Evolutionary conservation across 2,888 invertebrate genomes (phyloP).

Genomic region (Myathropa florea): DNA sequence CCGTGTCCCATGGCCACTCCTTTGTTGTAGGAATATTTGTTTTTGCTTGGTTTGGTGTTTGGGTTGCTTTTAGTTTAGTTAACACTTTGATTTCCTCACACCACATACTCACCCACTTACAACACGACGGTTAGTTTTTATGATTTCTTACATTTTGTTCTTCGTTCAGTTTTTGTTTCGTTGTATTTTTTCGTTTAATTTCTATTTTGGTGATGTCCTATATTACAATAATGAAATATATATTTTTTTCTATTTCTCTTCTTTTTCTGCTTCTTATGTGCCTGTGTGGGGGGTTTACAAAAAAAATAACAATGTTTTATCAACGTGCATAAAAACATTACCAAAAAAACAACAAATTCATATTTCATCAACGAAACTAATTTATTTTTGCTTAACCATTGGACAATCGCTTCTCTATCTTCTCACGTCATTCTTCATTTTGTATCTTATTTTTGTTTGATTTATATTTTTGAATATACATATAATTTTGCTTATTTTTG

Average conservation of each 20-base stretch:
- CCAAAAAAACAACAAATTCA: conserved; percentile 19
- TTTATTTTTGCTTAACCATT: conserved; percentile 46
- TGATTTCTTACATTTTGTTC: conserved; percentile 14
- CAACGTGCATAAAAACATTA: conserved; percentile 65
- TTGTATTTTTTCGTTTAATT: conserved; percentile 42
- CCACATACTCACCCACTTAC: conserved; percentile 31
- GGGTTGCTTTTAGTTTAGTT: conserved; percentile 20
- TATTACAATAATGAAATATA: conserved; percentile 69
- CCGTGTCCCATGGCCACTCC: not conserved
- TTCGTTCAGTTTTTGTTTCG: not conserved
- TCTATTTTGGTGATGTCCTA: conserved; percentile 70
- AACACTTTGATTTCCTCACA: conserved; percentile 33
- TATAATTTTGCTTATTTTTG: conserved; percentile 23
- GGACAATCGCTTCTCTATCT: conserved; percentile 37
- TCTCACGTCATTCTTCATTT: conserved; percentile 29
- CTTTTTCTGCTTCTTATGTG: conserved; percentile 80
- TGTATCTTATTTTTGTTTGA: conserved; percentile 38
- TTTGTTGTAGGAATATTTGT: not conserved
- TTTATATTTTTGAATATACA: conserved; percentile 11
- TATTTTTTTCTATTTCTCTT: conserved; percentile 80
- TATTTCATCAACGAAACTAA: conserved; percentile 65
- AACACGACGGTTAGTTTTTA: conserved; percentile 27
- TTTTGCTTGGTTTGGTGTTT: conserved; percentile 1
- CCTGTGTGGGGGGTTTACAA: conserved; percentile 79
- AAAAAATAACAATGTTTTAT: conserved; percentile 70